Evolutionary conservation across 1,140 invertebrate genomes (phyloP).

Genomic region (Drosophila tani): DNA sequence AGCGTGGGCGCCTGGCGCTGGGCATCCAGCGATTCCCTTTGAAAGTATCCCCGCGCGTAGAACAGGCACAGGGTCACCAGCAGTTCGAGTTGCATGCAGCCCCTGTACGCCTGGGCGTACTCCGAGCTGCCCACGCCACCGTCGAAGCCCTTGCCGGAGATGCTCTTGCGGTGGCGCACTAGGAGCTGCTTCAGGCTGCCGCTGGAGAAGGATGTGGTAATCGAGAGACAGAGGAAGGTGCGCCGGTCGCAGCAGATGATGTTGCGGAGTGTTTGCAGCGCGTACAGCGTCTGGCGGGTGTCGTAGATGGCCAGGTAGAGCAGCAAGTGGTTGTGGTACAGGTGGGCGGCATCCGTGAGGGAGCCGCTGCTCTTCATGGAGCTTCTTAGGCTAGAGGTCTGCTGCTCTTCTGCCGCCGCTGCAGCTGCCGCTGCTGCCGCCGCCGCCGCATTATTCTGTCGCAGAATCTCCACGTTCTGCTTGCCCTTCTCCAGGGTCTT

Average conservation of each 20-base stretch:
- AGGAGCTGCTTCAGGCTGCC: constrained; percentile 87
- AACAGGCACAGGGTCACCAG: constrained; percentile 92
- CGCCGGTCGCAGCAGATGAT: constrained; percentile 91
- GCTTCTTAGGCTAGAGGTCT: constrained; percentile 59
- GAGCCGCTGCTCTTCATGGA: constrained; percentile 72
- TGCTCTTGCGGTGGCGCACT: constrained; percentile 92
- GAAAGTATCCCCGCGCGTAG: constrained; percentile 93
- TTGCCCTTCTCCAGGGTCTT: constrained; percentile 82
- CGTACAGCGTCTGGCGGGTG: constrained; percentile 91
- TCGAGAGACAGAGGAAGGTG: constrained; percentile 90
- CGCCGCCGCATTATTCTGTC: constrained; percentile 71
- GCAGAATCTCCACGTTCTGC: constrained; percentile 81
- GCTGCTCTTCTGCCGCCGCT: constrained; percentile 43
- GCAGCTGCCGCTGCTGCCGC: constrained; percentile 44
- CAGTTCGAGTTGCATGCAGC: constrained; percentile 94
- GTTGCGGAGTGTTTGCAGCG: constrained; percentile 91
- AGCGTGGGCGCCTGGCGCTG: constrained; percentile 88
- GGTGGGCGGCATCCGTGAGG: constrained; percentile 86
- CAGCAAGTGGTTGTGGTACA: constrained; percentile 93
- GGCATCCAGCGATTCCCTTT: constrained; percentile 86
- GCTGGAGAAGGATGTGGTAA: constrained; percentile 89
- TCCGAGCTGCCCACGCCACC: constrained; percentile 88
- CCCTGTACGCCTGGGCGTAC: constrained; percentile 88
- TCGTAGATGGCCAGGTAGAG: constrained; percentile 94
- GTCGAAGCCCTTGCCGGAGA: constrained; percentile 92